Evolutionary conservation across 2,113 vertebrate species (phyloP).

Genomic region (Hippopotamus amphibius): DNA sequence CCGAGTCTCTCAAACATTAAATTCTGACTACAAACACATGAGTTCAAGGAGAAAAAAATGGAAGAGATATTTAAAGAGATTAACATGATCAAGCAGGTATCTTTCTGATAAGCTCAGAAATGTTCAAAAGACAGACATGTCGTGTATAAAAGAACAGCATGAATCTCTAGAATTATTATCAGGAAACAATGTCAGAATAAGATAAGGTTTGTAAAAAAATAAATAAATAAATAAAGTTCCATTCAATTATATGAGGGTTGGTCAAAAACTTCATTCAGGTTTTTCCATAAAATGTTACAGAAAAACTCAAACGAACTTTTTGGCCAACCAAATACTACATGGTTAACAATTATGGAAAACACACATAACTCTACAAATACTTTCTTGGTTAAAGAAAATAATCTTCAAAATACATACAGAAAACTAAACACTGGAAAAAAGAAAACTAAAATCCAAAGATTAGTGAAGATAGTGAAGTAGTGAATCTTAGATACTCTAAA

Average conservation of each 20-base stretch:
- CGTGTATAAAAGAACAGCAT: not conserved
- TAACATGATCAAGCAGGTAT: not conserved
- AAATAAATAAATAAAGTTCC: not conserved
- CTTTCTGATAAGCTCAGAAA: not conserved
- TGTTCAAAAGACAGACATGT: not conserved
- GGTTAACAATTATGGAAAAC: not conserved
- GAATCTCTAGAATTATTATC: constrained; percentile 16
- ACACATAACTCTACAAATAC: not conserved
- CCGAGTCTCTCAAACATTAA: not conserved
- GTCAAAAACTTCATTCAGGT: too few species aligned
- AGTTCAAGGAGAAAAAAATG: not conserved
- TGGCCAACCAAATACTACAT: not conserved
- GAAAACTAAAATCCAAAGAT: not conserved
- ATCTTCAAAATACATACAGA: not conserved
- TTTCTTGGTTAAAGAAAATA: not conserved
- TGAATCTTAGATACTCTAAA: not conserved
- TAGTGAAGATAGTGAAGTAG: not conserved
- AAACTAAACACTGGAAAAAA: not conserved
- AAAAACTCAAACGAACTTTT: too few species aligned
- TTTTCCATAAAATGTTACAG: too few species aligned
- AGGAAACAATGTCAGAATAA: not conserved
- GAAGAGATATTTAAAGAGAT: not conserved
- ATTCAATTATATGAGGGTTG: not conserved
- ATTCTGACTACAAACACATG: not conserved
- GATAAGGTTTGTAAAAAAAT: not conserved